These are phyloP conservation scores for Anthoptus insignis DNA, from an alignment of 2,888 invertebrate species.

Conservation along the genomic window DNA sequence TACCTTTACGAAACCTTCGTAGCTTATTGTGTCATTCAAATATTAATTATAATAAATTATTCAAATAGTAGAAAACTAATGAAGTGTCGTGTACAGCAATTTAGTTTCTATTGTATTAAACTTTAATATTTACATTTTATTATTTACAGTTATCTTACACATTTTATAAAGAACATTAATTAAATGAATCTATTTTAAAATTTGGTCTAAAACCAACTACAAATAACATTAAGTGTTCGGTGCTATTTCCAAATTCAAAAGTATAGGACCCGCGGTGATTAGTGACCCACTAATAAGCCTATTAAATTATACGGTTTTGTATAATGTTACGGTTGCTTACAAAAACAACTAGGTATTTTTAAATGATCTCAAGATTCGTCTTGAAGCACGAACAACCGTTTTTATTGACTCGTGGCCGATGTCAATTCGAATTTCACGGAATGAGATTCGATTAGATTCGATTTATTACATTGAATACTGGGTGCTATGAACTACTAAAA, in stretches of 20 bases:
- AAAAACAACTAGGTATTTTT: too few relatives aligned
- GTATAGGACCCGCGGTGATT: too few relatives aligned
- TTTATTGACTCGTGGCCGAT: too few relatives aligned
- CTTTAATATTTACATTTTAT: conserved; percentile 42
- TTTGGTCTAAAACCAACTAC: conserved; percentile 59
- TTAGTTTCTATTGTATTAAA: conserved; percentile 28
- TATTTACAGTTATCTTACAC: conserved; percentile 42
- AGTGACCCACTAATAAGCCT: too few relatives aligned
- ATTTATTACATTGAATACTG: too few relatives aligned
- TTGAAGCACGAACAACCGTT: too few relatives aligned
- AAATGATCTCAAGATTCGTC: too few relatives aligned
- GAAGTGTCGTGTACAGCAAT: conserved; percentile 31
- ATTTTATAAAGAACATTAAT: conserved; percentile 42
- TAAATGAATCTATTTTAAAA: conserved; percentile 53
- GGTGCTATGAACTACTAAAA: too few relatives aligned
- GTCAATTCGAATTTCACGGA: too few relatives aligned
- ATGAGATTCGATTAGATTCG: too few relatives aligned
- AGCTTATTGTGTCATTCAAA: conserved; percentile 22
- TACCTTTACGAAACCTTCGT: conserved; percentile 32
- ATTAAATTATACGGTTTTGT: too few relatives aligned
- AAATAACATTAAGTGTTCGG: conserved; percentile 53
- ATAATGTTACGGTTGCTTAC: too few relatives aligned
- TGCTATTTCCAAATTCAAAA: conserved; percentile 56
- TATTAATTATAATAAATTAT: conserved; percentile 22
- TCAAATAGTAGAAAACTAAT: conserved; percentile 36